phyloP scores from a whole-genome alignment of 23 tunicate species.

The Trididemnum nubilum region DNA sequence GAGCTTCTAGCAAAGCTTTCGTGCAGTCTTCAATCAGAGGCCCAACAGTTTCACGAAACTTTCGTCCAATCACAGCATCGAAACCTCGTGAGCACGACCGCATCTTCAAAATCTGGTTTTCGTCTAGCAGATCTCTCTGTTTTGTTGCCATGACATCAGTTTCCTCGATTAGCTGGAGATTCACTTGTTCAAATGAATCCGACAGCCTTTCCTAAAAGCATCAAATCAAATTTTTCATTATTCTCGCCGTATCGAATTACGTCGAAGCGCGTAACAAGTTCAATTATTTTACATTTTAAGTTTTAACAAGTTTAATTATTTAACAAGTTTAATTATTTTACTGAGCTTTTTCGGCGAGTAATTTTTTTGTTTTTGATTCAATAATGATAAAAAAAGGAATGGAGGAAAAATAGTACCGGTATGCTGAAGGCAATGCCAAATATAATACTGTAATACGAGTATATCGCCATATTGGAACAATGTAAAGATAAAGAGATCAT shows the following conservation, averaged over 20 bases:
- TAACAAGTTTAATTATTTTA: too few relatives aligned
- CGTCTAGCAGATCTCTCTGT: constrained; percentile 39
- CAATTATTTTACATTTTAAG: not conserved
- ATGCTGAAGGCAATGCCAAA: too few relatives aligned
- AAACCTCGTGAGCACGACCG: constrained; percentile 38
- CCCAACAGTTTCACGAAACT: constrained; percentile 5
- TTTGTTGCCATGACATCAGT: constrained; percentile 59
- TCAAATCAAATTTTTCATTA: too few relatives aligned
- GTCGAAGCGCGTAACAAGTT: too few relatives aligned
- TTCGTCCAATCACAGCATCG: constrained; percentile 31
- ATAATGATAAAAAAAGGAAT: too few relatives aligned
- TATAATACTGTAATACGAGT: too few relatives aligned
- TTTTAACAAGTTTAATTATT: not conserved
- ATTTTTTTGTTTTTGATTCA: too few relatives aligned
- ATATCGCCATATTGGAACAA: too few relatives aligned
- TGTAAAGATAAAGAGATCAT: too few relatives aligned
- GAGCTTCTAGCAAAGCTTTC: not conserved
- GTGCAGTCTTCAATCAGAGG: not conserved
- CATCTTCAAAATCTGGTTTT: constrained; percentile 35
- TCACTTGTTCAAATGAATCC: constrained; percentile 64
- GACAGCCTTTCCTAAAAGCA: constrained; percentile 42
- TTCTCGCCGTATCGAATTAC: too few relatives aligned
- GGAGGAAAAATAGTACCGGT: too few relatives aligned
- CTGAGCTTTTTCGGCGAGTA: too few relatives aligned
- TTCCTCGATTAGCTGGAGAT: constrained; percentile 56